These are phyloP conservation scores for Metopolophium dirhodum DNA, from an alignment of 1,140 invertebrate species.

Conservation along the genomic window DNA sequence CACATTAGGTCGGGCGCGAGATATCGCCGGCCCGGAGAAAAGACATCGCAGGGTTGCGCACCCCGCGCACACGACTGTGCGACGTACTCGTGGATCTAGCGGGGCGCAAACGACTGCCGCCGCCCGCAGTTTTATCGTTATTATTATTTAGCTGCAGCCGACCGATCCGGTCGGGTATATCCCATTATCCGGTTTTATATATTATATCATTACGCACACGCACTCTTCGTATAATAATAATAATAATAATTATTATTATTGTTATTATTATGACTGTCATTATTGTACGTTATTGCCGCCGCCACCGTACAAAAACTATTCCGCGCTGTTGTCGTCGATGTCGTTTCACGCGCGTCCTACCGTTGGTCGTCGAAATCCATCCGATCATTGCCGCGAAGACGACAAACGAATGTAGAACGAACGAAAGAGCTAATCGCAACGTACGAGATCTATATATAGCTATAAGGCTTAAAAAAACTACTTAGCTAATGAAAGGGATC, in stretches of 20 bases:
- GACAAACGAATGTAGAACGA: not conserved
- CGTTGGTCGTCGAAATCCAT: not conserved
- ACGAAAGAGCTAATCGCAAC: not conserved
- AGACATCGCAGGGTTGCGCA: not conserved
- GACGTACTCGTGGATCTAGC: not conserved
- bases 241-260: not conserved
- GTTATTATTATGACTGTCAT: not conserved
- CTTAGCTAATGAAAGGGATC: not conserved
- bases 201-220: slow-evolving; percentile 11
- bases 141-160: slow-evolving; percentile 25
- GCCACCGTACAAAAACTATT: not conserved
- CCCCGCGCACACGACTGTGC: not conserved
- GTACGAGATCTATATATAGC: not conserved
- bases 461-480: not conserved
- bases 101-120: not conserved
- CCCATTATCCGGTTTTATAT: slow-evolving; percentile 35
- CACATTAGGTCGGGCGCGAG: slow-evolving; percentile 19
- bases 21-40: slow-evolving; percentile 4
- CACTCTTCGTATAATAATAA: not conserved
- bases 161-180: not conserved
- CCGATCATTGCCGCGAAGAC: too few relatives aligned
- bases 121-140: slow-evolving; percentile 3
- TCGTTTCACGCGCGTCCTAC: too few relatives aligned
- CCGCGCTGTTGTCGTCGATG: not conserved
- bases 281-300: not conserved